Conservation (phyloP, 2,888 invertebrate species). For the Lamellibrachia columna region DNA sequence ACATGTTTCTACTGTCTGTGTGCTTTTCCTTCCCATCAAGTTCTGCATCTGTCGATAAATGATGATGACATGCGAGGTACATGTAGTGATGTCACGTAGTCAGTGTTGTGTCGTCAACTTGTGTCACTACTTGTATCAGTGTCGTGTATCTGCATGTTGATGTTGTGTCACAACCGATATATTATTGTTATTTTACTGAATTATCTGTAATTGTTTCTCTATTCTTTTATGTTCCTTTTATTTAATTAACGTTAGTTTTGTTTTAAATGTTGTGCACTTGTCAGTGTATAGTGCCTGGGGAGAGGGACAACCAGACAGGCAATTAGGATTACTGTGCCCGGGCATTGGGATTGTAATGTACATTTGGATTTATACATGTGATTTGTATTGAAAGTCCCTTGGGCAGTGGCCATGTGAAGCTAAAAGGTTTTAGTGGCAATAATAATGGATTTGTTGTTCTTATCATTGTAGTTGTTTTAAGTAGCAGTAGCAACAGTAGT, state of each 20-base stretch:
- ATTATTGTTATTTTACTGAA: not conserved
- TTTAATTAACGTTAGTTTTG: not conserved
- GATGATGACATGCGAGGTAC: not conserved
- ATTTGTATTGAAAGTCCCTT: not conserved
- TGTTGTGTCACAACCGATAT: not conserved
- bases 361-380: not conserved
- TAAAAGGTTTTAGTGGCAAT: not conserved
- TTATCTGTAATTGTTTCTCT: not conserved
- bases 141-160: not conserved
- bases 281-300: not conserved
- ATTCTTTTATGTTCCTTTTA: not conserved
- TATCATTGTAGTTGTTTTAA: not conserved
- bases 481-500: not conserved
- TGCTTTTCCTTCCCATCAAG: constrained; percentile 4
- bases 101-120: not conserved
- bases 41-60: not conserved
- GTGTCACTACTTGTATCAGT: not conserved
- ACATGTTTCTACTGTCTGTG: not conserved
- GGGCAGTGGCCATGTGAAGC: not conserved
- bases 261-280: not conserved
- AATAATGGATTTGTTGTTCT: not conserved
- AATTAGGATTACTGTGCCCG: not conserved
- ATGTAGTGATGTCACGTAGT: not conserved
- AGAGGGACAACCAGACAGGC: not conserved
- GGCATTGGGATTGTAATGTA: not conserved